Base-by-base conservation (phyloP, 2,888 invertebrate genomes). In the Netelia inedita region DNA sequence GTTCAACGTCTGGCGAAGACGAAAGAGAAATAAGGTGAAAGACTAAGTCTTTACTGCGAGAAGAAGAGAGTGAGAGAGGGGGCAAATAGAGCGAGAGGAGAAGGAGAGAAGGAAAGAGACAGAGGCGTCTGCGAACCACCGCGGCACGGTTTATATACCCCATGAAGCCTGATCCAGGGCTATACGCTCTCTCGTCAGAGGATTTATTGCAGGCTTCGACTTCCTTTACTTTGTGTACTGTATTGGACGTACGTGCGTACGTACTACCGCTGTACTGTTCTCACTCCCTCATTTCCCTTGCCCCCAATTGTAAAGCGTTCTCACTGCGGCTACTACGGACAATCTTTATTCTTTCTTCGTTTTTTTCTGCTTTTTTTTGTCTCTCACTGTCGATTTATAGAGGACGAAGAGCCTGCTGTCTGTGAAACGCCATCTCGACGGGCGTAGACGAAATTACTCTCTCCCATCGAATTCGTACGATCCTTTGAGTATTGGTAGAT, bases 121-220 rank as follows among this genome's bases (percentile, higher is more conserved):
- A 55, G 63, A 59, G 16, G 73, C 50, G 75, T 73, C 61, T 63
- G 73, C 79, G 65, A 66, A 69, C 80, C 16, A n/a, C 66, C 35
- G 43, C 35, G 69, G 35, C 75, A 61, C 79, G 71, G 71, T 71
- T 57, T 78, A 61, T 69, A 69, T 43, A 46, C 43, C 16, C 16
- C 16, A 21, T 28, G 43, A 50, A 46, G 50, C 3, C 50, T 14
- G 3, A 46, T 10, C 46, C 46, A 46, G 14, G 46, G 46, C 14
- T 46, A 10, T 46, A 35, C 41, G 8, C 57, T 65, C 72, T 19
- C 50, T 63, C 19, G 19, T 55, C 16, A n/a, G 46, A 78, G 57
- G 80, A 80, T 80, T 80, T 68, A 80, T 73, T 66, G 66, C 59
- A 57, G 80, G 41, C 41, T 73, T 73, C 73, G 80, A 80, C 80